Percentiles rank a stretch among this genome's conserved stretches.
phyloP scores from a whole-genome alignment of 92 coral and sea anemone species.

The Virgularia gustaviana region DNA sequence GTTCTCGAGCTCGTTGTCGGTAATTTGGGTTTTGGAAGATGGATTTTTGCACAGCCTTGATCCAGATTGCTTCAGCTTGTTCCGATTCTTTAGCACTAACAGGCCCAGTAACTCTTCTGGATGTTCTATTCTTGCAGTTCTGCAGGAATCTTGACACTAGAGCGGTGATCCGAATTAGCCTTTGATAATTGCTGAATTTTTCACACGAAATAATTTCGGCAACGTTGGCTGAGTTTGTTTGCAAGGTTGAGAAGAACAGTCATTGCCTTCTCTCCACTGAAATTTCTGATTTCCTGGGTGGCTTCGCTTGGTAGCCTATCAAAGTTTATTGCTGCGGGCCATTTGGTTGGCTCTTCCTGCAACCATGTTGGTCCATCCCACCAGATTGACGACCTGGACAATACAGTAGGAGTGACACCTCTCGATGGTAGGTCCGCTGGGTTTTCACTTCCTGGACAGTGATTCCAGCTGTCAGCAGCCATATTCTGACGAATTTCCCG shows the following conservation, averaged over 20 bases:
- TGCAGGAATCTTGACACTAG: constrained; percentile 2
- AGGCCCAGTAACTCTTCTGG: background rate
- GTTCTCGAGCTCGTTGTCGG: background rate
- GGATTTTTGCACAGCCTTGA: background rate
- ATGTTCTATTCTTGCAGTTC: constrained; percentile 1
- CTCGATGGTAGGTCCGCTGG: constrained; percentile 27
- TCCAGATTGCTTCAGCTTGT: constrained; percentile 5
- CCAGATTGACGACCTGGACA: background rate
- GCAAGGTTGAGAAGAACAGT: background rate
- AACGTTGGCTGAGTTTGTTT: background rate
- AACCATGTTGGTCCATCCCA: constrained; percentile 23
- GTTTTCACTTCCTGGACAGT: constrained; percentile 23
- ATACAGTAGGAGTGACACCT: constrained; percentile 7
- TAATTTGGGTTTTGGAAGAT: background rate
- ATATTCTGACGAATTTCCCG: constrained; percentile 12
- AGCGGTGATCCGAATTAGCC: constrained; percentile 19
- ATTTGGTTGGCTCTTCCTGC: background rate
- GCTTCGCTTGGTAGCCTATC: background rate
- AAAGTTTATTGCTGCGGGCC: constrained; percentile 2
- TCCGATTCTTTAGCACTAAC: constrained; percentile 4
- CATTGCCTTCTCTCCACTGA: background rate
- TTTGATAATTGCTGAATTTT: background rate
- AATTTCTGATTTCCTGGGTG: background rate
- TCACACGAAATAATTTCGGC: background rate
- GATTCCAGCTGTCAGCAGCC: constrained; percentile 20